Evolutionary conservation across 2,113 vertebrate species (phyloP).

Genomic region (Mus musculus): DNA sequence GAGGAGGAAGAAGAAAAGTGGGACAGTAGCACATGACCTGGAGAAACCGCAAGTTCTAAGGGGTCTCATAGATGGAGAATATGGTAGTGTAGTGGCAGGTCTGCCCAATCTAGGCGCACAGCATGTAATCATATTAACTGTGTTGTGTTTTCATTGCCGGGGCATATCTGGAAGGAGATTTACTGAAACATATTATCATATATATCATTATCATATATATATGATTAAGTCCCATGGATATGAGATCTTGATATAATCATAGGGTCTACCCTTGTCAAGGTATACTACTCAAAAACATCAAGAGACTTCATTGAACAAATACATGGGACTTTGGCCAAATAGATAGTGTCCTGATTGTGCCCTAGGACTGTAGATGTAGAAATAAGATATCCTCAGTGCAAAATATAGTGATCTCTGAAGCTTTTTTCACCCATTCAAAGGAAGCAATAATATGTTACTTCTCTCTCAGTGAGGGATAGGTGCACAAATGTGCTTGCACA

Average conservation of each 20-base stretch:
- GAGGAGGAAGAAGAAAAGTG: too few species aligned
- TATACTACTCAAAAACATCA: background rate
- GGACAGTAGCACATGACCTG: too few species aligned
- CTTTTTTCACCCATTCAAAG: background rate
- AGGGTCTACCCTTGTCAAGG: background rate
- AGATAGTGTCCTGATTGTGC: background rate
- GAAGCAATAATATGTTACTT: background rate
- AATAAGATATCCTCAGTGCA: background rate
- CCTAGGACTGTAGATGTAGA: background rate
- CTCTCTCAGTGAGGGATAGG: background rate
- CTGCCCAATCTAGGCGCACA: too few species aligned
- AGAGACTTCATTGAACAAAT: conserved; percentile 19
- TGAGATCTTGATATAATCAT: background rate
- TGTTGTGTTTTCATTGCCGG: too few species aligned
- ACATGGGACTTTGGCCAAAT: background rate
- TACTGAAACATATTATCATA: too few species aligned
- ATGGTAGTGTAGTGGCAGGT: too few species aligned
- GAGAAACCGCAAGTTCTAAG: too few species aligned
- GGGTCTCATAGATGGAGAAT: too few species aligned
- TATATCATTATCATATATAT: background rate
- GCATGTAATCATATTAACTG: too few species aligned
- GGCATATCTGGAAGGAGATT: too few species aligned
- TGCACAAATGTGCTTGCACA: background rate
- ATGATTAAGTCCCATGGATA: background rate
- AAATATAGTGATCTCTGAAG: background rate